Evolutionary conservation across 2,113 vertebrate genomes (phyloP), one percentile per base, ranked within the genome.

Genomic region (Barnardius zonarius): DNA sequence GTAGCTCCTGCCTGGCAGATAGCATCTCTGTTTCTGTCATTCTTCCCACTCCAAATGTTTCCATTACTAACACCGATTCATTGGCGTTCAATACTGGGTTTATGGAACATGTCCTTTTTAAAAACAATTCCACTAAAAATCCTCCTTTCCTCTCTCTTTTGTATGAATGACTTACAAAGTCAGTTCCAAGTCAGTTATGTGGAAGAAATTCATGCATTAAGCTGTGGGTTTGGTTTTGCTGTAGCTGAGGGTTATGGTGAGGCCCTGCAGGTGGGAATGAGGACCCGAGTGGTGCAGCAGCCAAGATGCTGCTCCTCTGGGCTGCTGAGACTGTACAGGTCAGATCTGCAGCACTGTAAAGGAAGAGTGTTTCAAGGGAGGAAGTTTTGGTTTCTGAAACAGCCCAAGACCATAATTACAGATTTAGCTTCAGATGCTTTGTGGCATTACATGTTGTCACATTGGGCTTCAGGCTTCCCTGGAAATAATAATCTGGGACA

Each of bases 291-390:
- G 17, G 25, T 48, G 73, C 66, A 11, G 57, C 49, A 72, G 90
- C 64, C 31, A 27, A 35, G 30, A 16, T 23, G 11, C 28, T 8
- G 69, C 68, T 31, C 28, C 64, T n/a, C 64, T 18, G 31, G 64
- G 57, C 57, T 49, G 49, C 7, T 25, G 18, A 14, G 63, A 14
- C n/a, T 13, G 16, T 4, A 9, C 1, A 1, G 44, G 19, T 17
- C 23, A 1, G 9, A 15, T 7, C 41, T 13, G 35, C 35, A 39
- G 52, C 22, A 2, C 1, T 27, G n/a, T 7, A 30, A 46, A 44
- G 41, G 35, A 28, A 22, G 35, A 37, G 27, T 13, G 15, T 57
- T 67, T 62, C 46, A 39, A 8, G 52, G 41, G 43, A 79, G 33
- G 46, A 41, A 17, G 31, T 4, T 76, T 91, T 35, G 63, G 44